Conservation (phyloP, 2,113 vertebrate genomes). For the Ellobius talpinus region DNA sequence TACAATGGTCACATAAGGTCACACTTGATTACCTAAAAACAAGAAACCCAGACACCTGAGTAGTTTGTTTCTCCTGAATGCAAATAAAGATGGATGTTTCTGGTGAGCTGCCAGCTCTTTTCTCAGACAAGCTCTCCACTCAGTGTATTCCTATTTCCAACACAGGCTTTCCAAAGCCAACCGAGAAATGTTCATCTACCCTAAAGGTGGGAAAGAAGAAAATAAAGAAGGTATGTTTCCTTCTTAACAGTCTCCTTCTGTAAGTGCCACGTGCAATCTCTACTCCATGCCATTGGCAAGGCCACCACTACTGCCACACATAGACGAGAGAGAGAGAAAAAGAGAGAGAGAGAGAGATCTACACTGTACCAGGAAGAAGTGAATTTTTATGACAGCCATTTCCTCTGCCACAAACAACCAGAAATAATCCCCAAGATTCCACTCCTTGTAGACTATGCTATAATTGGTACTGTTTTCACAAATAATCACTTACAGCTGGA, state of each 20-base stretch:
- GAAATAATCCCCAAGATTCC: neutral
- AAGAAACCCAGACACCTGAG: constrained; percentile 22
- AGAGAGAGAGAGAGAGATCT: neutral
- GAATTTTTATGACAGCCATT: neutral
- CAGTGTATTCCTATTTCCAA: neutral
- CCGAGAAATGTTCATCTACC: neutral
- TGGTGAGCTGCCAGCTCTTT: neutral
- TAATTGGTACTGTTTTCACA: neutral
- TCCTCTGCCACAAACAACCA: neutral
- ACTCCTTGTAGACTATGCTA: constrained; percentile 5
- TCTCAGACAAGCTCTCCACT: neutral
- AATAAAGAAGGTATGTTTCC: neutral
- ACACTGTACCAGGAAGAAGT: neutral
- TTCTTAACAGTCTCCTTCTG: constrained; percentile 8
- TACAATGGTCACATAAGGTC: neutral
- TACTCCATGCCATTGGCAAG: neutral
- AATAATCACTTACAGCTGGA: neutral
- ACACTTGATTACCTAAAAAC: neutral
- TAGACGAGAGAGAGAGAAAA: neutral
- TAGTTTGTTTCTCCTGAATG: neutral
- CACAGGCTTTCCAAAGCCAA: neutral
- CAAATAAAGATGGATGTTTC: neutral
- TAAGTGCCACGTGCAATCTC: neutral
- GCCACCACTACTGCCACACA: neutral
- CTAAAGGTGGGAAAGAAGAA: neutral